Evolutionary conservation across 2,113 vertebrate genomes (phyloP).

Genomic region (Corapipo altera): DNA sequence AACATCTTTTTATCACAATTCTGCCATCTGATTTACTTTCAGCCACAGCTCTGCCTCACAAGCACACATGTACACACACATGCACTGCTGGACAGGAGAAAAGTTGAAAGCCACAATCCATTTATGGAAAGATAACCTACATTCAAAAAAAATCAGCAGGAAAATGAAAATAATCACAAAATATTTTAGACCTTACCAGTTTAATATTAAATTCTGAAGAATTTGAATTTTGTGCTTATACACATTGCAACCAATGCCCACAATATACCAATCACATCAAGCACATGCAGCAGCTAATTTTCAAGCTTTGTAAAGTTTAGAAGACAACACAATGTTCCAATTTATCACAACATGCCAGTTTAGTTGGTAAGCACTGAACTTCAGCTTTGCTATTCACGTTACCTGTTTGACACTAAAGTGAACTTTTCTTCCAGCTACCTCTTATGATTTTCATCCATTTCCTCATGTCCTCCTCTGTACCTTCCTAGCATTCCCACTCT

Average conservation of each 20-base stretch:
- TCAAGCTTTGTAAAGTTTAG: background rate
- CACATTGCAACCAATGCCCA: background rate
- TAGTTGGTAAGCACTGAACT: background rate
- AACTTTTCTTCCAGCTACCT: background rate
- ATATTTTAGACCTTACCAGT: background rate
- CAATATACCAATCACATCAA: background rate
- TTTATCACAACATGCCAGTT: background rate
- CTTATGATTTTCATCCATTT: background rate
- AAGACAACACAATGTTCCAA: background rate
- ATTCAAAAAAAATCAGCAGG: background rate
- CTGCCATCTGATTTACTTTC: background rate
- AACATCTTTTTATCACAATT: background rate
- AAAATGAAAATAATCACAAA: background rate
- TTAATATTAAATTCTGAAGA: background rate
- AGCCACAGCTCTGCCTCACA: background rate
- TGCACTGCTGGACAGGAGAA: background rate
- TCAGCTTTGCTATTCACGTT: background rate
- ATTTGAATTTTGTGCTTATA: background rate
- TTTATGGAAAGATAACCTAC: background rate
- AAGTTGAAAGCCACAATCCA: background rate
- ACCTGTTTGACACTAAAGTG: background rate
- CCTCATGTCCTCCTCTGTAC: background rate
- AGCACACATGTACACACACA: background rate
- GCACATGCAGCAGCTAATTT: background rate
- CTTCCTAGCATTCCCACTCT: background rate